Base-by-base conservation (phyloP, 2,888 invertebrate genomes). In the Microplitis manilae region DNA sequence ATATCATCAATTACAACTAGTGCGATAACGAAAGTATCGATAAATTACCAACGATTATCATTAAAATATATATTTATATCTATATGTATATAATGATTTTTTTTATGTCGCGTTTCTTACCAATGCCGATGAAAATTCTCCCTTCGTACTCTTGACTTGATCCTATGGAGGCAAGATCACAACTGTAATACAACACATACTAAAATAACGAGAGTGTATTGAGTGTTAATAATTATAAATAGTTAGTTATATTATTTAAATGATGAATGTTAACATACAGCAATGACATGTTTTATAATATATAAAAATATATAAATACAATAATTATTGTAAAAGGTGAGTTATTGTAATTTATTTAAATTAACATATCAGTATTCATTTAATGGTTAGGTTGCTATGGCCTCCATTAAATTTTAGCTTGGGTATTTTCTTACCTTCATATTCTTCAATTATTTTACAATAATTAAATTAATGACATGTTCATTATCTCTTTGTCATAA, bases 381-480 rank as follows among this genome's bases (percentile, higher is more conserved):
- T 86, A 79, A 81, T 86, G 86, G 86, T 86, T 86, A 86, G 85
- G 85, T 83, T 84, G 76, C 76, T 38, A 75, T 81, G 83, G 84
- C 86, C 83, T 85, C 86, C 86, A 86, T 86, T 86, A 83, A 82
- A 76, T 77, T 83, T 80, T 68, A 67, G 62, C 79, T 76, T 81
- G 81, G 79, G 13, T 50, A 50, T 50, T 50, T 50, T 50, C 13
- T 50, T 50, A 13, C 30, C 82, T 84, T 83, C 83, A 13, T 15
- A 39, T 60, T 72, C 30, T 13, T 8, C 5, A 50, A 50, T 50
- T 50, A 8, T 50, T 50, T 50, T 13, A 8, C 50, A 50, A 8
- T 13, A 30, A 30, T 2, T 30, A 30, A 30, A 30, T 30, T 30
- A 30, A 30, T 30, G 30, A 2, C 30, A 30, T 30, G 0, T 2